Evolutionary conservation across 2,113 vertebrate species (phyloP).

Genomic region (Ciconia boyciana): DNA sequence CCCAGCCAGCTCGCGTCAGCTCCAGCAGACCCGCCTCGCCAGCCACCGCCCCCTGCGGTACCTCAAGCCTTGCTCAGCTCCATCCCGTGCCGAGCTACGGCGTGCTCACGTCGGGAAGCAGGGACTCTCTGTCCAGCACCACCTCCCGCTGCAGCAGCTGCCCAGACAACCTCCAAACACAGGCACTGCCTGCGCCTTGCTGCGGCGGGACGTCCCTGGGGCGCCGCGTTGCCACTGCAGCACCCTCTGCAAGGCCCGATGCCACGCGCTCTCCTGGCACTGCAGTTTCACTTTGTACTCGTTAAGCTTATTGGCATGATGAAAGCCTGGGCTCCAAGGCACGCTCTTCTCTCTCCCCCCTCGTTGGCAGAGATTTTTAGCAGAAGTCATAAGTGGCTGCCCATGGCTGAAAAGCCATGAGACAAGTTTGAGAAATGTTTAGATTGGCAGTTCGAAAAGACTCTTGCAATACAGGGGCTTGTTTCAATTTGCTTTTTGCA

Average conservation of each 20-base stretch:
- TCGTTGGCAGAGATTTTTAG: background rate
- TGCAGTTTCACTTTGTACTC: background rate
- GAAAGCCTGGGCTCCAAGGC: background rate
- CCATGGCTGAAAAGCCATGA: background rate
- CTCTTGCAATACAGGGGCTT: background rate
- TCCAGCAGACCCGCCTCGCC: fast-evolving
- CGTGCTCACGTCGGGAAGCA: fast-evolving
- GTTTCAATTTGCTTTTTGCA: constrained; percentile 32
- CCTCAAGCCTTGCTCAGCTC: background rate
- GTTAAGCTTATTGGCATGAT: background rate
- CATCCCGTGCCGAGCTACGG: fast-evolving
- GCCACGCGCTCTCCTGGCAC: fast-evolving
- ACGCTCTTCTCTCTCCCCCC: background rate
- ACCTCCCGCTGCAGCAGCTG: background rate
- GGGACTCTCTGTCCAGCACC: fast-evolving
- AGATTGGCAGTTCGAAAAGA: background rate
- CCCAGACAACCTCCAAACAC: background rate
- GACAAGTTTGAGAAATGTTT: background rate
- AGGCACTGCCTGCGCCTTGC: fast-evolving
- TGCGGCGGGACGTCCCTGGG: fast-evolving
- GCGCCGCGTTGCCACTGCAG: background rate
- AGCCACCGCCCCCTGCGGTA: fast-evolving
- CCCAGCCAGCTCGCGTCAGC: fast-evolving
- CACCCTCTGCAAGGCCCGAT: too few species aligned
- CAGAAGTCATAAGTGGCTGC: background rate